Base-by-base conservation (phyloP, 2,797 vertebrate genomes). In the Oophaga sylvatica region DNA sequence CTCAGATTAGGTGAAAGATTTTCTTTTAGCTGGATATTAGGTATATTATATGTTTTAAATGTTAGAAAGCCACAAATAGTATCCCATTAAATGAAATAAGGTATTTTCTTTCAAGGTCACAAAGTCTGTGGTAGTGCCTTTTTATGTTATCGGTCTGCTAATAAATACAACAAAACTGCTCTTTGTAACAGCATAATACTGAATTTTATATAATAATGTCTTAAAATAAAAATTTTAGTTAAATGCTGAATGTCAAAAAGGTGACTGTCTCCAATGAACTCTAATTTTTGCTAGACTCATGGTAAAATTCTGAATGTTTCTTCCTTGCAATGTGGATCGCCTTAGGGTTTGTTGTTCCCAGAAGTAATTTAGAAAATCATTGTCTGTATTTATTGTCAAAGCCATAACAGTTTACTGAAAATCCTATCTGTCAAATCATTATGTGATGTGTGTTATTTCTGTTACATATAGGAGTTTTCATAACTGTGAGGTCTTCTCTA, bases 241-340 rank as follows among this genome's bases (percentile, higher is more conserved):
- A 86, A 86, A 86, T 31, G 20, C 6, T 60, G 48, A 86, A 86
- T 86, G 78, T 86, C 85, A 86, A 73, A 20, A 26, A 86, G 67
- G 67, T 81, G 63, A 86, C 60, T 13, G 10, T 81, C 31, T 60
- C 53, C 57, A 56, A 81, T 70, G 22, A 80, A 67, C 56, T 45
- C 20, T 81, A 3, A 86, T 60, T 86, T 86, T 35, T 86, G 56
- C 31, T 86, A 19, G 53, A 67, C 53, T 80, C 8, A 26, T 71
- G 85, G 78, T 60, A 81, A 81, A 86, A 73, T 79, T 10, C 1
- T 41, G 48, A 53, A 22, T 80, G 63, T 80, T 70, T 79, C 63
- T 63, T 48, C 22, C 48, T 67, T 81, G 57, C 56, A 73, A 41
- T 68, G 48, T 86, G 29, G 63, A 81, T 86, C 26, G 67, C 78